Evolutionary conservation across 2,888 invertebrate species (phyloP).

Genomic region (Helobdella robusta): DNA sequence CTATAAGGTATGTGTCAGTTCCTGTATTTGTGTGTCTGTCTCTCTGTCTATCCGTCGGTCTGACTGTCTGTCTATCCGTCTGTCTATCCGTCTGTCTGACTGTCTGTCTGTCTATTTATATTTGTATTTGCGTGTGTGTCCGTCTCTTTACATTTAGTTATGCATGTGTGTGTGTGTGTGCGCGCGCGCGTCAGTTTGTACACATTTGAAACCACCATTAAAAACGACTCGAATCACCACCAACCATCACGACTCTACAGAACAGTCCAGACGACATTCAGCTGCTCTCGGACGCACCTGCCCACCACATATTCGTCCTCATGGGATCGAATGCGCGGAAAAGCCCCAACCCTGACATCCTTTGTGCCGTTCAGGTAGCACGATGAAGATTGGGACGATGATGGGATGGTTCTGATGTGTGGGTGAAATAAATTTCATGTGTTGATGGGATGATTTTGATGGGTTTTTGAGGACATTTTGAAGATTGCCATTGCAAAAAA

Average conservation of each 20-base stretch:
- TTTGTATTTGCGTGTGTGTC: too few species aligned
- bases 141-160: too few species aligned
- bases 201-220: too few species aligned
- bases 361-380: constrained; percentile 76
- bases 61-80: too few species aligned
- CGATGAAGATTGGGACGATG: neutral
- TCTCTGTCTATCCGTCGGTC: too few species aligned
- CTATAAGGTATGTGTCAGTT: constrained; percentile 63
- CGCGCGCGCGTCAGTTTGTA: too few species aligned
- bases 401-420: neutral
- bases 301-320: constrained; percentile 90
- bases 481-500: neutral
- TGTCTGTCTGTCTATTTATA: too few species aligned
- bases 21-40: neutral
- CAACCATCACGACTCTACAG: constrained; percentile 48
- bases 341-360: constrained; percentile 68
- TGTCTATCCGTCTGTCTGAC: too few species aligned
- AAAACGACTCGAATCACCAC: constrained; percentile 61
- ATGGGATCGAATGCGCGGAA: constrained; percentile 64
- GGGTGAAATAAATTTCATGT: constrained; percentile 21
- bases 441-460: constrained; percentile 33
- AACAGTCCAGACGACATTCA: constrained; percentile 97
- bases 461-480: neutral
- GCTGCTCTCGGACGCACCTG: constrained; percentile 94
- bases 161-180: too few species aligned